Percentiles rank a stretch among this genome's conserved stretches.
Evolutionary conservation across 2,797 vertebrate species (phyloP).

Genomic region (Ciconia nigra): DNA sequence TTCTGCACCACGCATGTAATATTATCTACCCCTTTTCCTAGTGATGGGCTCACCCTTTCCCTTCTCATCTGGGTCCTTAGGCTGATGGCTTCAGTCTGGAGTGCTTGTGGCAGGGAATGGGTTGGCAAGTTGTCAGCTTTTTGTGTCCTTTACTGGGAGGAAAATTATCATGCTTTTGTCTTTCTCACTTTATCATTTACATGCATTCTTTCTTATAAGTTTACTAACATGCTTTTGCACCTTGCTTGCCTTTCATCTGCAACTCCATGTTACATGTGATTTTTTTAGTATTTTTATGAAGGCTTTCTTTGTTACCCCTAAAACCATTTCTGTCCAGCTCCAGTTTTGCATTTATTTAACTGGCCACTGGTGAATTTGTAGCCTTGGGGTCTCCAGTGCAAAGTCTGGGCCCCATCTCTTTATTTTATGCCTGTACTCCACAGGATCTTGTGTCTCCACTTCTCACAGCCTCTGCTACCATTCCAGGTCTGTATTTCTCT

Average conservation of each 20-base stretch:
- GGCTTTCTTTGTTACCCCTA: neutral
- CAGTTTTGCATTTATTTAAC: neutral
- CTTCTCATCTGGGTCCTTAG: neutral
- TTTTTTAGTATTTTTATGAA: neutral
- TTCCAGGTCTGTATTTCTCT: neutral
- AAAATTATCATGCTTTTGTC: neutral
- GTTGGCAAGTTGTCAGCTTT: neutral
- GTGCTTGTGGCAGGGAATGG: neutral
- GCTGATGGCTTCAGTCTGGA: neutral
- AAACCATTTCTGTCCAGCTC: neutral
- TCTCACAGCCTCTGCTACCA: neutral
- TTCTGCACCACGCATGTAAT: neutral
- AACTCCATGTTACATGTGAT: neutral
- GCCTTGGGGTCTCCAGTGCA: neutral
- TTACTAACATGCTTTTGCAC: neutral
- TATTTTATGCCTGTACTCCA: neutral
- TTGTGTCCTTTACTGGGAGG: neutral
- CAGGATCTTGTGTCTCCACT: neutral
- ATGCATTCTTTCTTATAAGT: neutral
- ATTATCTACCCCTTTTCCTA: rapidly evolving
- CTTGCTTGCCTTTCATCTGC: neutral
- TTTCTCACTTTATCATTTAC: neutral
- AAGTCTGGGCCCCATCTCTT: neutral
- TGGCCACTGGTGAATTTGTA: neutral
- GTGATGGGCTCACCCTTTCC: neutral